Evolutionary conservation across 2,113 vertebrate genomes (phyloP).

Genomic region (Salminus brasiliensis): DNA sequence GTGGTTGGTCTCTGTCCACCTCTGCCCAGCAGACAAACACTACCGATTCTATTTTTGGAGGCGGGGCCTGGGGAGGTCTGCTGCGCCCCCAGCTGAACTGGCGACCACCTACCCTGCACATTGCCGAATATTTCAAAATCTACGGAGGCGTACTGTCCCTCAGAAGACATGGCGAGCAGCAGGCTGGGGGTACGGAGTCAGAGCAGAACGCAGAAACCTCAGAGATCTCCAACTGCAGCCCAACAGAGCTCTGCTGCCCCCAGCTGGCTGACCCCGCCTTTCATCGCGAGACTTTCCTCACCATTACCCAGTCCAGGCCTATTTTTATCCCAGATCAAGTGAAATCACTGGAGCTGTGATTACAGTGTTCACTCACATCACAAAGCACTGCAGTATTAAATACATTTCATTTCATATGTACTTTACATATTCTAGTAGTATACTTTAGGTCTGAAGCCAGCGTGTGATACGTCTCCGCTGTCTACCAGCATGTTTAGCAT

Average conservation of each 20-base stretch:
- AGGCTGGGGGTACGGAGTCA: background rate
- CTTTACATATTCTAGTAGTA: too few species aligned
- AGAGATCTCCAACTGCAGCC: background rate
- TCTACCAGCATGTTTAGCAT: too few species aligned
- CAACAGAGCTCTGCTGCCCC: constrained; percentile 46
- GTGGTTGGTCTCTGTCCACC: too few species aligned
- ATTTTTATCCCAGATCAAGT: constrained; percentile 9
- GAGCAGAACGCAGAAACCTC: constrained; percentile 24
- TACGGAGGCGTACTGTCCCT: constrained; percentile 75
- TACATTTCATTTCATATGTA: too few species aligned
- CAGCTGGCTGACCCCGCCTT: background rate
- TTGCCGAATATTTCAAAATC: constrained; percentile 88
- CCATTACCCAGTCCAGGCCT: background rate
- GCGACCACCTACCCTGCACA: constrained; percentile 81
- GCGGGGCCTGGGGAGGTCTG: background rate
- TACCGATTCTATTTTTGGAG: constrained; percentile 23
- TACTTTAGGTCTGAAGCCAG: too few species aligned
- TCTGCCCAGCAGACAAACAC: background rate
- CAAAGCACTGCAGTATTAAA: too few species aligned
- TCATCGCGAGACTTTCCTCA: constrained; percentile 38
- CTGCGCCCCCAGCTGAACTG: background rate
- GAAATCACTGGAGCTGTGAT: background rate
- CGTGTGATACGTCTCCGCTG: too few species aligned
- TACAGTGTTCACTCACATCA: background rate
- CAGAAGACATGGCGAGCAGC: constrained; percentile 64